A percentile compares a stretch with the other conserved stretches of the same genome.
Conservation (phyloP, 2,113 vertebrate genomes). For the Podilymbus podiceps region DNA sequence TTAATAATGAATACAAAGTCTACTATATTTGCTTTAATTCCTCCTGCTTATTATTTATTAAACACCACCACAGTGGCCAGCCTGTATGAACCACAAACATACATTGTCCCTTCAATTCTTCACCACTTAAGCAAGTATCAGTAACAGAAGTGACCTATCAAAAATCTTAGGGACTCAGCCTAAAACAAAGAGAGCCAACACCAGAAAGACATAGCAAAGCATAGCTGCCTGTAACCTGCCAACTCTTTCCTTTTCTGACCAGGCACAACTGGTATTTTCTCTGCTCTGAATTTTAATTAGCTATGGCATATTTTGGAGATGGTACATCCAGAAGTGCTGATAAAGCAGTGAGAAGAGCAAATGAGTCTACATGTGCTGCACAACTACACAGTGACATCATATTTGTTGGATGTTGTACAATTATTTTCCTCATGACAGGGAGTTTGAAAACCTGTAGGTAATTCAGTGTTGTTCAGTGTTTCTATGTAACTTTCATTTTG, state of each 20-base stretch:
- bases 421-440: background rate
- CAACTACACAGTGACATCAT: background rate
- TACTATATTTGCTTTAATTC: background rate
- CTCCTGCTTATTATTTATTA: background rate
- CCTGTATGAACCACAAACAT: background rate
- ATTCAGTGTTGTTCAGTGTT: background rate
- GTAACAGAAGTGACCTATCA: background rate
- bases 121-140: background rate
- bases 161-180: background rate
- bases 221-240: background rate
- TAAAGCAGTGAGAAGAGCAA: background rate
- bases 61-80: background rate
- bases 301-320: background rate
- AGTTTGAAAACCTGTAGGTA: background rate
- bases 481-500: background rate
- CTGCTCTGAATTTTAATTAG: background rate
- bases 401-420: background rate
- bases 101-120: background rate
- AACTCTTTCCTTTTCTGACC: background rate
- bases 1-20: constrained; percentile 2
- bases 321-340: background rate
- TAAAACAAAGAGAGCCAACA: background rate
- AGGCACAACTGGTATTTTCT: background rate
- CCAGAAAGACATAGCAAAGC: background rate
- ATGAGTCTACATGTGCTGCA: background rate